These are phyloP conservation scores for Platygyra sinensis DNA, from an alignment of 64 coral and sea anemone species.

Conservation along the genomic window DNA sequence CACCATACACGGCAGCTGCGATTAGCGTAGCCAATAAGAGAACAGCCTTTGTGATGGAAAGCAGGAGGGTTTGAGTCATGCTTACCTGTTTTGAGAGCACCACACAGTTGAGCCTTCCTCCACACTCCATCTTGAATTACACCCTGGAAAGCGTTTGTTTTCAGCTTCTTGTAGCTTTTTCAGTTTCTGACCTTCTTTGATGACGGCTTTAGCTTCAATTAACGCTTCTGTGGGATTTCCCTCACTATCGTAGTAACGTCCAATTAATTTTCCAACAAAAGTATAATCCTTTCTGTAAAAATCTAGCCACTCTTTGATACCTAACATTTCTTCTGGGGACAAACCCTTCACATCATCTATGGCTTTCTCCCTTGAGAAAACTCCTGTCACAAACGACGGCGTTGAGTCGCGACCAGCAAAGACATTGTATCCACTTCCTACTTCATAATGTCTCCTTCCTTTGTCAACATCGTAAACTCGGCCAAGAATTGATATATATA, in stretches of 20 bases:
- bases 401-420: constrained; percentile 89
- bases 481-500: constrained; percentile 86
- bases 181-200: constrained; percentile 77
- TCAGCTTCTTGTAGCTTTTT: constrained; percentile 71
- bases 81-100: constrained; percentile 86
- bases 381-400: constrained; percentile 84
- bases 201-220: constrained; percentile 62
- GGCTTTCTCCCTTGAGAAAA: constrained; percentile 73
- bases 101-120: constrained; percentile 83
- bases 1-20: too few species aligned
- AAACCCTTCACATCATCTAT: constrained; percentile 81
- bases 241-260: constrained; percentile 81
- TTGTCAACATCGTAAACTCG: constrained; percentile 85
- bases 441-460: constrained; percentile 70
- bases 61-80: too few species aligned
- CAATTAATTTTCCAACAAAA: constrained; percentile 85
- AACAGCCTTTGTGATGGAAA: too few species aligned
- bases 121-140: constrained; percentile 86
- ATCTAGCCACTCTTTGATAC: constrained; percentile 88
- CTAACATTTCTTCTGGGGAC: constrained; percentile 80
- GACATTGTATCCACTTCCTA: constrained; percentile 82
- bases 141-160: constrained; percentile 73
- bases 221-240: constrained; percentile 81
- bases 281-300: constrained; percentile 94
- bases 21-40: too few species aligned